These are phyloP conservation scores for Tigriopus japonicus DNA, from an alignment of 1,140 invertebrate species.

Conservation along the genomic window DNA sequence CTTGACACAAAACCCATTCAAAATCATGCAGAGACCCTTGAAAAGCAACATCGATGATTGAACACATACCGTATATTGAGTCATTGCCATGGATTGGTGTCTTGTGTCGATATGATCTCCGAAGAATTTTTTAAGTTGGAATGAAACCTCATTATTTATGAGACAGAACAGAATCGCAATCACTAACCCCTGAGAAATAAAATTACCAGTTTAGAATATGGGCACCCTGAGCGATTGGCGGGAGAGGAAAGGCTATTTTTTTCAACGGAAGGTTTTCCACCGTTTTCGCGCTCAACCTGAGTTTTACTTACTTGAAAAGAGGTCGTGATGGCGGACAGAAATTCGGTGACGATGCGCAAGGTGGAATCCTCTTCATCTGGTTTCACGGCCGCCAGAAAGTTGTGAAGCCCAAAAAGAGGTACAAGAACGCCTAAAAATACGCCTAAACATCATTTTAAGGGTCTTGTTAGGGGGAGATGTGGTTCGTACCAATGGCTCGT, in stretches of 20 bases:
- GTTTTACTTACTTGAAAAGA: constrained; percentile 5
- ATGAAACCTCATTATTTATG: not conserved
- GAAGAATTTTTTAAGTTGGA: constrained; percentile 1
- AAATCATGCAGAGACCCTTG: too few species aligned
- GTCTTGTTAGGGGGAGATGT: not conserved
- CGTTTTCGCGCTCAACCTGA: not conserved
- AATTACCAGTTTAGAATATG: not conserved
- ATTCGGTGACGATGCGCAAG: not conserved
- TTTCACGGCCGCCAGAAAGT: not conserved
- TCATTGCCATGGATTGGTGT: constrained; percentile 8
- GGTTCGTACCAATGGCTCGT: constrained; percentile 3
- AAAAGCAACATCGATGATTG: too few species aligned
- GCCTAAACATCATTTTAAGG: not conserved
- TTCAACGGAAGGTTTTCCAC: not conserved
- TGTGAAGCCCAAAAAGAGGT: constrained; percentile 8
- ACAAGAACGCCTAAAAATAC: not conserved
- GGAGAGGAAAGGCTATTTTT: not conserved
- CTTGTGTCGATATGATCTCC: not conserved
- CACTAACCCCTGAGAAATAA: not conserved
- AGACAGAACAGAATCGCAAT: constrained; percentile 4
- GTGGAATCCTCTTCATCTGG: not conserved
- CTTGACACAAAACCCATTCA: too few species aligned
- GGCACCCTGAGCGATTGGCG: not conserved
- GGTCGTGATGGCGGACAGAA: not conserved
- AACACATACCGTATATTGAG: constrained; percentile 5